Evolutionary conservation across 2,797 vertebrate genomes (phyloP), one percentile per base, ranked within the genome.

Genomic region (Pterois miles): DNA sequence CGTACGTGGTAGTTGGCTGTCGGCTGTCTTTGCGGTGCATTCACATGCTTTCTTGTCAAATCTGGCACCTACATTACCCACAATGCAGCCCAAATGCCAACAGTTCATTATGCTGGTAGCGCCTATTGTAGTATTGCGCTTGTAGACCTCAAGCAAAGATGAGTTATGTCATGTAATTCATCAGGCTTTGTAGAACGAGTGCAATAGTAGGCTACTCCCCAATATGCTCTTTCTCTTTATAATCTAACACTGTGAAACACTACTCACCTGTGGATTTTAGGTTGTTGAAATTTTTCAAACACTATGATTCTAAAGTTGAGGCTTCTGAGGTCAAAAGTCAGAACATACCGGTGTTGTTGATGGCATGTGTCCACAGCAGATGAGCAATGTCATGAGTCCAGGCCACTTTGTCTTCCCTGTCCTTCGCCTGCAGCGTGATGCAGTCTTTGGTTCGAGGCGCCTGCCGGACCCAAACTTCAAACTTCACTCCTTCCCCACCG

Each of bases 321-420:
- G 43, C n/a, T 4, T 31, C 5, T 27, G 29, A 1, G 63, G 69
- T 86, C 27, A 73, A 62, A 82, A 77, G 63, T 74, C 71, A 34
- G 7, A 0, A 6, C 27, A 79, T 81, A 97, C 97, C 97, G 66
- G 97, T 97, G 91, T 96, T 97, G 88, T 96, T 94, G 56, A 97
- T 96, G 78, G 97, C 97, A 34, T 98, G 96, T 1, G 95, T 96
- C 97, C 97, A 98, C 63, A 98, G 94, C 73, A 98, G 95, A 63
- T 96, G 96, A 43, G 97, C 96, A 2, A 98, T 89, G 78, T 97
- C 96, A 1, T 94, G 96, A 1, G 96, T 96, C 97, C 97, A 98
- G 25, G 89, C 88, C 75, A 92, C 92, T 80, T 92, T 95, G 68
- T 89, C 91, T 6, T 95, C 95, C 3, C 88, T 48, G 27, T 93